Evolutionary conservation across 2,113 vertebrate species (phyloP), one percentile per base, ranked within the genome.

Genomic region (Leucosticte australis): DNA sequence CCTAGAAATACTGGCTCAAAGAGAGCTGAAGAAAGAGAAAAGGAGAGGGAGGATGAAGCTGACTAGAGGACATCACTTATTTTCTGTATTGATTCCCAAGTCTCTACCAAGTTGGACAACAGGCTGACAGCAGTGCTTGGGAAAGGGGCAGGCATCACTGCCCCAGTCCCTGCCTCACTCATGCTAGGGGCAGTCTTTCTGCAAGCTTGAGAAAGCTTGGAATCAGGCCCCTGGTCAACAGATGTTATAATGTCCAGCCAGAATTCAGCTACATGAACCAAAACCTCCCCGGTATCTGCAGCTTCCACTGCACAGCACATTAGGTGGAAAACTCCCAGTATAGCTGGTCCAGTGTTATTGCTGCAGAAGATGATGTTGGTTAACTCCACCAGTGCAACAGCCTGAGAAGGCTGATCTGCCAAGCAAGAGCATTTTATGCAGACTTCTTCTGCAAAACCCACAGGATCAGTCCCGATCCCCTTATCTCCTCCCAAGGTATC

Each of bases 291-390:
- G 33, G 44, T 44, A 19, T 52, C 10, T 9, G 24, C 31, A 77
- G 37, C 31, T 90, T 87, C 31, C 57, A 30, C 37, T 46, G 31
- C 30, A 65, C 23, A 87, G 52, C 31, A 64, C 0, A 0, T 42
- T 26, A 56, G 42, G 9, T 87, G 70, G 57, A 53, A 59, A 71
- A 64, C 24, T 55, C 31, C 19, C 2, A 2, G 53, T 69, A 6
- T 0, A 24, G 42, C 14, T 41, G 46, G 41, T 31, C 46, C 28
- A n/a, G 18, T 1, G 5, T 55, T 89, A 55, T 0, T 0, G 0
- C 22, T 42, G 68, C 55, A 67, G 17, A 62, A 68, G 33, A 65
- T 10, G 16, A 49, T 37, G 62, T 4, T 42, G 33, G 46, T 63
- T 69, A 39, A 55, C 39, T 33, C 42, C 73, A 41, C 24, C 7